phyloP scores from a whole-genome alignment of 2,797 vertebrate genomes.

The Pangasius krempfi region DNA sequence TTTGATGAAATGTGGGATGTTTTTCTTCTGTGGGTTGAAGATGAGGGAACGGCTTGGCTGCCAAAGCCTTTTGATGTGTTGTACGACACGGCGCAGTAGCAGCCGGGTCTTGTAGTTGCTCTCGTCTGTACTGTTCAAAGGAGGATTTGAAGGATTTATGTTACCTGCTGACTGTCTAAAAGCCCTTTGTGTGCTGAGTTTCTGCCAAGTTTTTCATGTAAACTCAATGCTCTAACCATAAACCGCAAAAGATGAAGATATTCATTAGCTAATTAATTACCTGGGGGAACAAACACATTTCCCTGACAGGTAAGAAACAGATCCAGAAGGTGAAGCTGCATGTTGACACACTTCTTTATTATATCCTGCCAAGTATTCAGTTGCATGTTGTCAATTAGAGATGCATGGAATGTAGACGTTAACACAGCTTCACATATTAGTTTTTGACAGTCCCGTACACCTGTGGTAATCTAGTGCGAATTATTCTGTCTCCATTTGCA shows the following conservation, averaged over 20 bases:
- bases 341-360: slow-evolving; percentile 37
- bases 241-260: slow-evolving; percentile 64
- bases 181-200: slow-evolving; percentile 61
- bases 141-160: slow-evolving; percentile 53
- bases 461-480: background rate
- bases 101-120: slow-evolving; percentile 52
- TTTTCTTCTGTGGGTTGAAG: slow-evolving; percentile 43
- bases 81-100: slow-evolving; percentile 34
- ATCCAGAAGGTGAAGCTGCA: slow-evolving; percentile 3
- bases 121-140: slow-evolving; percentile 50
- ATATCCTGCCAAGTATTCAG: slow-evolving; percentile 36
- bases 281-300: slow-evolving; percentile 56
- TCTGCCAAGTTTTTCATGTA: slow-evolving; percentile 64
- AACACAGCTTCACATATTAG: slow-evolving; percentile 24
- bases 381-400: slow-evolving; percentile 51
- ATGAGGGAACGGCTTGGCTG: slow-evolving; percentile 44
- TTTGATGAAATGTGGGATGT: slow-evolving; percentile 62
- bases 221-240: slow-evolving; percentile 61
- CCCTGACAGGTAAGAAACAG: slow-evolving; percentile 51
- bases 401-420: slow-evolving; percentile 41
- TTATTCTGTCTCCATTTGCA: background rate
- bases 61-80: slow-evolving; percentile 42
- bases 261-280: slow-evolving; percentile 70
- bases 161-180: slow-evolving; percentile 66
- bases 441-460: background rate